These are phyloP conservation scores for Macrotis lagotis DNA, from an alignment of 2,113 vertebrate species.

Conservation along the genomic window DNA sequence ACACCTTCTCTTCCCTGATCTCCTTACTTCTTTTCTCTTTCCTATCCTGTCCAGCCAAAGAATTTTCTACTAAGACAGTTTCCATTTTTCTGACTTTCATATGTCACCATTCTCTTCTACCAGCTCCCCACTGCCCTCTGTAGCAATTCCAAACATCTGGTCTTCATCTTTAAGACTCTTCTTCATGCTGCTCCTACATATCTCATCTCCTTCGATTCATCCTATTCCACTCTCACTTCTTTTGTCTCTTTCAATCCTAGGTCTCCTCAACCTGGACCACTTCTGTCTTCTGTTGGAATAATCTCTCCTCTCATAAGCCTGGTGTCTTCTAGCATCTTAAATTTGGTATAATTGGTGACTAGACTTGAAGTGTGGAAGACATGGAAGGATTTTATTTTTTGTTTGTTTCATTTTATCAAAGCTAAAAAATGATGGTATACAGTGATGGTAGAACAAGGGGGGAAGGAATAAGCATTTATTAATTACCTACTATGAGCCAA, in stretches of 20 bases:
- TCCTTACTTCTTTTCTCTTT: slow-evolving; percentile 9
- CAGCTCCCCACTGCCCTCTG: background rate
- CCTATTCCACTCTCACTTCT: background rate
- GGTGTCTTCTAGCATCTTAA: background rate
- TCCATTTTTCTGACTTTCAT: background rate
- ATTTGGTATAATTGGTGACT: background rate
- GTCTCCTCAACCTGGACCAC: background rate
- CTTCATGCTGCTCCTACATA: background rate
- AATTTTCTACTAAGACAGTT: slow-evolving; percentile 3
- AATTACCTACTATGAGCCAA: background rate
- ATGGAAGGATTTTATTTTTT: background rate
- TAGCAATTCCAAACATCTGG: background rate
- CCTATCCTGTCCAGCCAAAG: background rate
- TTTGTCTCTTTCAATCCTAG: background rate
- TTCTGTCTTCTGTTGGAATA: background rate
- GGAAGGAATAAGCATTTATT: background rate
- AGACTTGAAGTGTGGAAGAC: background rate
- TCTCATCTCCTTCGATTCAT: background rate
- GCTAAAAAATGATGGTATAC: background rate
- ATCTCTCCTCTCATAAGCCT: background rate
- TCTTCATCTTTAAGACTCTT: background rate
- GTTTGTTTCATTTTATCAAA: background rate
- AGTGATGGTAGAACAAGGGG: background rate
- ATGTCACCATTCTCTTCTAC: background rate
- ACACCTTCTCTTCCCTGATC: background rate